Conservation (phyloP, 2,888 invertebrate species). For the Dugesia japonica region DNA sequence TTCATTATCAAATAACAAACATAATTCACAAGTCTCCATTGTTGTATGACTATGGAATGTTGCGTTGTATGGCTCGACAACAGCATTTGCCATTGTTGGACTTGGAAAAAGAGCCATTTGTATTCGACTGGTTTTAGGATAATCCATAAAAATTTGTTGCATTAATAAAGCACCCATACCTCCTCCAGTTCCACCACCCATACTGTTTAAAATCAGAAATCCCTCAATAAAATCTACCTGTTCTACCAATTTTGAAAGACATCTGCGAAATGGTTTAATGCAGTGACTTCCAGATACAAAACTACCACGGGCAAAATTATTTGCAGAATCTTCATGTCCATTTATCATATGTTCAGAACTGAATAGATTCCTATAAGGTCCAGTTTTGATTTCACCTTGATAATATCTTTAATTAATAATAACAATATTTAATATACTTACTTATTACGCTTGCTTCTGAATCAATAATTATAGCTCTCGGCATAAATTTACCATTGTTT, state of each 20-base stretch:
- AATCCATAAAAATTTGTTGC: constrained; percentile 28
- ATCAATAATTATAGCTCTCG: constrained; percentile 36
- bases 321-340: constrained; percentile 35
- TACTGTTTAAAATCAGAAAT: constrained; percentile 33
- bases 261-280: constrained; percentile 29
- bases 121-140: constrained; percentile 28
- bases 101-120: constrained; percentile 34
- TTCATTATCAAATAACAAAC: constrained; percentile 35
- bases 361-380: constrained; percentile 34
- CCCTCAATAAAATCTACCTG: constrained; percentile 33
- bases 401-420: too few relatives aligned
- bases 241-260: constrained; percentile 31
- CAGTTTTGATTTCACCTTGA: constrained; percentile 35
- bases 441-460: constrained; percentile 36
- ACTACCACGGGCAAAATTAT: constrained; percentile 35
- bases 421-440: too few relatives aligned
- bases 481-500: constrained; percentile 35
- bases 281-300: constrained; percentile 29
- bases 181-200: constrained; percentile 35
- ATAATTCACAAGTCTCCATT: constrained; percentile 32
- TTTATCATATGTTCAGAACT: constrained; percentile 33
- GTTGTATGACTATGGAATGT: constrained; percentile 32
- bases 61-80: constrained; percentile 35
- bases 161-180: constrained; percentile 31
- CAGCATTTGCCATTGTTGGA: constrained; percentile 29